Evolutionary conservation across 2,888 invertebrate genomes (phyloP).

Genomic region (Periphyllus acericola): DNA sequence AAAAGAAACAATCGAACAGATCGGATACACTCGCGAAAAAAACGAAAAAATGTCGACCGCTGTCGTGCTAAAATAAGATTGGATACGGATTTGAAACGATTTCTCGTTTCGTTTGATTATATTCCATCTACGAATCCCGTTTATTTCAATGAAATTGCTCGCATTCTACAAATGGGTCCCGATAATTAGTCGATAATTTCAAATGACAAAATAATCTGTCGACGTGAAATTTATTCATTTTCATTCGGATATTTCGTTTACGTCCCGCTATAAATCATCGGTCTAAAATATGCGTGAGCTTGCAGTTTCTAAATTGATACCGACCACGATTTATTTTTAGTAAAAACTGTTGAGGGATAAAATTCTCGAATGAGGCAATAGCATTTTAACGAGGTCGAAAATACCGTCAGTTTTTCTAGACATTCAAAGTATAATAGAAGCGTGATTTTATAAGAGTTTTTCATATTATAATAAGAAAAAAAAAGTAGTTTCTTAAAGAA

Average conservation of each 20-base stretch:
- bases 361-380: not conserved
- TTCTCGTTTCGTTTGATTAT: not conserved
- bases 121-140: not conserved
- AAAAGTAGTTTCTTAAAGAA: not conserved
- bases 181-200: not conserved
- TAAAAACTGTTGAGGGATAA: not conserved
- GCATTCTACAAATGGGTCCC: not conserved
- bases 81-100: too few relatives aligned
- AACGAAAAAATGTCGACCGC: too few relatives aligned
- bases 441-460: slow-evolving; percentile 27
- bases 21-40: too few relatives aligned
- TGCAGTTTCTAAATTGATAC: not conserved
- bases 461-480: slow-evolving; percentile 19
- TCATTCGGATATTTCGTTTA: not conserved
- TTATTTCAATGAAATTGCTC: not conserved
- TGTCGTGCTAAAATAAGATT: too few relatives aligned
- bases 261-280: not conserved
- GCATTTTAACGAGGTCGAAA: slow-evolving; percentile 24
- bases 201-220: not conserved
- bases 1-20: too few relatives aligned
- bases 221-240: not conserved
- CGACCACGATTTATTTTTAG: not conserved
- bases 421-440: slow-evolving; percentile 18
- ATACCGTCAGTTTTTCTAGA: not conserved
- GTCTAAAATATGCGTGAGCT: not conserved